Conservation (phyloP, 2,797 vertebrate genomes). For the Neosalanx taihuensis region DNA sequence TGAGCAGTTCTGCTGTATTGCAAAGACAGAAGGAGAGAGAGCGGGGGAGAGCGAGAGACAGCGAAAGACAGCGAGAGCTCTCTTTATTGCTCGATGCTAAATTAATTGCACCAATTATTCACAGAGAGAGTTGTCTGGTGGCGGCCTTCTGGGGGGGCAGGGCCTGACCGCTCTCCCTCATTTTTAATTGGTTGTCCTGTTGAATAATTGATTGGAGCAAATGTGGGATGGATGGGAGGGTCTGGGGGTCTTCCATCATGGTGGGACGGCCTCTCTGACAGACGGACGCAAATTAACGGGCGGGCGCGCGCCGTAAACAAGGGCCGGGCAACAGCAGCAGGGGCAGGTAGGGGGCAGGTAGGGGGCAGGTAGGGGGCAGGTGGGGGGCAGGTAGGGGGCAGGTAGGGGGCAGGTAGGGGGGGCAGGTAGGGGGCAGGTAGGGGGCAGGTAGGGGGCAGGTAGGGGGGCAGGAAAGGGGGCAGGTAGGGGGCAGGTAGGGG, state of each 20-base stretch:
- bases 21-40: constrained; percentile 25
- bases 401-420: too few relatives aligned
- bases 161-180: constrained; percentile 76
- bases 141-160: constrained; percentile 73
- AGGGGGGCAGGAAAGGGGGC: too few relatives aligned
- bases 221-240: constrained; percentile 80
- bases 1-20: constrained; percentile 57
- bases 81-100: constrained; percentile 79
- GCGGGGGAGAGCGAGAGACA: constrained; percentile 28
- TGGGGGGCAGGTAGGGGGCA: background rate
- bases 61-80: constrained; percentile 64
- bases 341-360: background rate
- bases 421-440: too few relatives aligned
- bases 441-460: too few relatives aligned
- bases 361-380: too few relatives aligned
- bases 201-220: constrained; percentile 82
- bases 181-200: constrained; percentile 82
- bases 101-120: constrained; percentile 84
- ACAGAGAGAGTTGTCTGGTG: constrained; percentile 77
- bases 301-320: constrained; percentile 71
- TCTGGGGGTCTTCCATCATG: constrained; percentile 78
- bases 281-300: constrained; percentile 74
- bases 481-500: too few relatives aligned
- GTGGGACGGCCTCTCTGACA: constrained; percentile 66
- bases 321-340: constrained; percentile 27